A percentile compares a stretch with the other conserved stretches of the same genome.
Conservation (phyloP, 2,888 invertebrate genomes). For the Nemurella pictetii region DNA sequence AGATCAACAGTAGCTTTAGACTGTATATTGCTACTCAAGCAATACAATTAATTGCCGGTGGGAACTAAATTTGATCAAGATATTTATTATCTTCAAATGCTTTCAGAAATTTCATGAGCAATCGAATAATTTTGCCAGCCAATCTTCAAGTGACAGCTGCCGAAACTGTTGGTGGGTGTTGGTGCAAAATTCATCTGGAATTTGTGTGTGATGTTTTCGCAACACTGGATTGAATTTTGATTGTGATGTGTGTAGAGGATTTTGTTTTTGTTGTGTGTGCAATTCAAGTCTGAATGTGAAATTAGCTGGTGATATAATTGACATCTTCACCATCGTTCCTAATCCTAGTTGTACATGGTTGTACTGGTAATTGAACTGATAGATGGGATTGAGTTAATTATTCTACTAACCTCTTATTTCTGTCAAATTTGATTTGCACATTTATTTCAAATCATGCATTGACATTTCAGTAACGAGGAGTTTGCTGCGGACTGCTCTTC, state of each 20-base stretch:
- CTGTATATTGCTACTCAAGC: no score
- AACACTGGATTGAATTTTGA: neutral
- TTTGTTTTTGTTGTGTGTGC: neutral
- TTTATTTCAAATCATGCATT: neutral
- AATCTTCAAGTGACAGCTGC: constrained; percentile 11
- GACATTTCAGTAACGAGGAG: neutral
- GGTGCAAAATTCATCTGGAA: neutral
- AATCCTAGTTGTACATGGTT: no score
- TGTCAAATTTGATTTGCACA: neutral
- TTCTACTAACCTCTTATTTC: no score
- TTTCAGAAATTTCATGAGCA: constrained; percentile 51
- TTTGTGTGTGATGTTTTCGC: neutral
- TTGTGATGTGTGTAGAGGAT: neutral
- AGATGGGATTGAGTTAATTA: no score
- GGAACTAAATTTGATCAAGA: no score
- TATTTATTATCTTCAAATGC: neutral
- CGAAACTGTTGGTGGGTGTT: constrained; percentile 33
- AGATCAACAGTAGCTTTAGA: no score
- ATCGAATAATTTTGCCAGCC: constrained; percentile 39
- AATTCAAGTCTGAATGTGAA: no score
- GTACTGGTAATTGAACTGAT: no score
- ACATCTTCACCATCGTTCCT: no score
- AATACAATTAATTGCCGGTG: no score
- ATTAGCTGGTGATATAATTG: no score
- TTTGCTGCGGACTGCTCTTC: neutral